Evolutionary conservation across 2,113 vertebrate species (phyloP).

Genomic region (Zootoca vivipara): DNA sequence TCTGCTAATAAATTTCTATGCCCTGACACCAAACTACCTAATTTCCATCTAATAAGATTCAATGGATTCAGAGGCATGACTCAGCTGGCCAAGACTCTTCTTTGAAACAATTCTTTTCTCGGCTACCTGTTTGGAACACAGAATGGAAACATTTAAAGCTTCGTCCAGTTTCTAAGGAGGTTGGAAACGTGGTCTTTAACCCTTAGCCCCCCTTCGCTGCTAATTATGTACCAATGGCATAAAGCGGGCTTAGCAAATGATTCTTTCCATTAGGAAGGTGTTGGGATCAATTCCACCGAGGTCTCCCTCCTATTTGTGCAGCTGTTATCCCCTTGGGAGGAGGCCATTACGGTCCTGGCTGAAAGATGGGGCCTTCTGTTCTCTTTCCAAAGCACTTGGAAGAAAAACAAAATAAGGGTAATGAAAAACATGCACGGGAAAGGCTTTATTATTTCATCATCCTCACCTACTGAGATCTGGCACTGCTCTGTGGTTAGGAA

Average conservation of each 20-base stretch:
- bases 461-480: conserved; percentile 98
- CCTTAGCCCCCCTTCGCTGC: conserved; percentile 74
- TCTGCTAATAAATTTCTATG: conserved; percentile 82
- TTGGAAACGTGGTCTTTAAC: conserved; percentile 78
- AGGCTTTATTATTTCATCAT: conserved; percentile 99
- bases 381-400: conserved; percentile 97
- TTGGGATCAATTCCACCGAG: conserved; percentile 85
- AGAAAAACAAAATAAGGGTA: conserved; percentile 95
- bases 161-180: conserved; percentile 81
- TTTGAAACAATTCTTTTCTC: conserved; percentile 65
- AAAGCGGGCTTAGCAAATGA: conserved; percentile 88
- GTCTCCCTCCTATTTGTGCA: conserved; percentile 83
- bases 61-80: conserved; percentile 79
- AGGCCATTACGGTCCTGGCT: conserved; percentile 85
- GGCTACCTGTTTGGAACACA: conserved; percentile 75
- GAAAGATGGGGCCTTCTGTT: conserved; percentile 90
- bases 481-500: conserved; percentile 84
- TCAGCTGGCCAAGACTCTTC: conserved; percentile 60
- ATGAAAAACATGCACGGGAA: conserved; percentile 99
- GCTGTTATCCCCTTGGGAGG: conserved; percentile 87
- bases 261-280: conserved; percentile 91
- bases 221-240: conserved; percentile 80
- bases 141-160: conserved; percentile 76
- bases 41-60: conserved; percentile 83
- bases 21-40: conserved; percentile 82